Base-by-base conservation (phyloP, 2,113 vertebrate species). In the Neomonachus schauinslandi region DNA sequence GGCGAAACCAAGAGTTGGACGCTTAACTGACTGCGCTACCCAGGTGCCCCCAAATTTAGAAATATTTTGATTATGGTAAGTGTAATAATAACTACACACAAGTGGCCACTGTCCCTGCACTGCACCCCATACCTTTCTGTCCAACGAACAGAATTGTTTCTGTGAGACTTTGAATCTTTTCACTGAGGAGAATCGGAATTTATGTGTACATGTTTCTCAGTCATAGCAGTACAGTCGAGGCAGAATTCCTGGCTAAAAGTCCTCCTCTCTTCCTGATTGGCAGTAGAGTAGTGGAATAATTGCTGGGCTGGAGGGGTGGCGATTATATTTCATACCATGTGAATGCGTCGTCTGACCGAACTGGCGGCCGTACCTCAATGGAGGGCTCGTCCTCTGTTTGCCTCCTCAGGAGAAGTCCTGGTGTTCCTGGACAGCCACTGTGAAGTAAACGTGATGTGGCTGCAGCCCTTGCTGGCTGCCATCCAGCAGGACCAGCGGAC, bases 371-470 rank as follows among this genome's bases (percentile, higher is more conserved):
- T 1, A 1, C 65, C 16, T 42, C 13, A 8, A 12, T 21, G 67
- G 72, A 63, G 26, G 61, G 69, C 42, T 26, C 89, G 42, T 24
- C 53, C 71, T 21, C 46, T 97, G 61, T 96, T 94, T 94, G 11
- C 80, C 84, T 71, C 91, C 81, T 10, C 89, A 99, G 99, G 99
- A 49, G 99, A 99, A 61, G 99, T 99, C 36, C 99, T 99, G 92
- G 99, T 99, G 46, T 99, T 99, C 98, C 99, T 99, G 98, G 99
- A 99, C 98, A 99, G 99, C 97, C 99, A 99, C 98, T 99, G 99
- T 4, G 99, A 99, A 97, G 99, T 99, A 95, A 99, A 99, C 0
- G 98, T 99, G 97, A 97, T 98, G 92, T 99, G 99, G 99, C 80
- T 99, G 80, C 99, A 99, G 95, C 99, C 99, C 0, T 98, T 99